Evolutionary conservation across 2,113 vertebrate species (phyloP), one percentile per base, ranked within the genome.

Genomic region (Myotis yumanensis): DNA sequence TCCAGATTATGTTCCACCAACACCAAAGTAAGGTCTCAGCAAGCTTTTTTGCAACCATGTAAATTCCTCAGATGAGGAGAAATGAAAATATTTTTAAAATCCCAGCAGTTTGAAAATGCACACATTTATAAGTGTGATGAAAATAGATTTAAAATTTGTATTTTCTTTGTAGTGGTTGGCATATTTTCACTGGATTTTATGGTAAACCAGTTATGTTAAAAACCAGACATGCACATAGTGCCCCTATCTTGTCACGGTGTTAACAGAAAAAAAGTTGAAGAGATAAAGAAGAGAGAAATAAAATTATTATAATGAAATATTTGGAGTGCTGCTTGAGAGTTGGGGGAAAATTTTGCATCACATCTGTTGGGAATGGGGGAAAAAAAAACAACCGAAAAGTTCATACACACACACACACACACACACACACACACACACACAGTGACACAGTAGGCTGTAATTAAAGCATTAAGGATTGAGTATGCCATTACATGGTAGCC

Each of bases 1-100:
- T 86, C 93, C 37, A 95, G 92, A 91, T 95, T 97, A 71, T 93
- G 35, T 79, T 91, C 88, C 32, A 88, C 25, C 35, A 57, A 59
- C 43, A 68, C 59, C 71, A 93, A 97, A 94, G 72, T 77, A 89
- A 93, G 71, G 11, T 92, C 90, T 94, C 92, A 57, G 81, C 64
- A 75, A 57, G 48, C 40, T 94, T 95, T 87, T 57, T 86, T 89
- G 22, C 62, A 88, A 89, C n/a, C 82, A 84, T 86, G 69, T 86
- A 79, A 95, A 89, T 80, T 93, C 35, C 93, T 64, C 43, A 93
- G n/a, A 79, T 81, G 84, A 91, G 81, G 32, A 92, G 22, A 97
- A 95, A 90, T 84, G 57, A 69, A 93, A 83, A 91, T 57, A 68
- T 23, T 22, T 91, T 77, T 76, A 1, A 64, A 91, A 62, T 89